Conservation (phyloP, 2,888 invertebrate species). For the Dioctria linearis region DNA sequence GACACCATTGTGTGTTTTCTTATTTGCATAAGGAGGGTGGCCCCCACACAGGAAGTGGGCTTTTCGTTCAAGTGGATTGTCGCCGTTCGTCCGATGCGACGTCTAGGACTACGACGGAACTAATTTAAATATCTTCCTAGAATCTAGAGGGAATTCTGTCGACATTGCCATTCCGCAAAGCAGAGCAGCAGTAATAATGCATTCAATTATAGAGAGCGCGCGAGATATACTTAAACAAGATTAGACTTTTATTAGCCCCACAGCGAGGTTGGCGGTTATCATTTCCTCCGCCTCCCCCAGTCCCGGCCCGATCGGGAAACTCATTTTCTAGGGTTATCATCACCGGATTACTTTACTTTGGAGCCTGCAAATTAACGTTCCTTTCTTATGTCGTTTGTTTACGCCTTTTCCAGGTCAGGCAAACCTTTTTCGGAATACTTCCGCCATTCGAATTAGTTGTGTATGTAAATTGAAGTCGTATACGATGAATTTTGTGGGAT, state of each 20-base stretch:
- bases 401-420: slow-evolving; percentile 48
- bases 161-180: not conserved
- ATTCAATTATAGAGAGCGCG: slow-evolving; percentile 47
- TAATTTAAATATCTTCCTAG: slow-evolving; percentile 48
- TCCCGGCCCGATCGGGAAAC: not conserved
- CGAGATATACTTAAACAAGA: slow-evolving; percentile 41
- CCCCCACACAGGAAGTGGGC: not conserved
- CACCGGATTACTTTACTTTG: slow-evolving; percentile 33
- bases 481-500: slow-evolving; percentile 50
- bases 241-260: slow-evolving; percentile 45
- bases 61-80: slow-evolving; percentile 6
- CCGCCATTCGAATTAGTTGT: slow-evolving; percentile 45
- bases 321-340: slow-evolving; percentile 38
- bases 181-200: slow-evolving; percentile 43
- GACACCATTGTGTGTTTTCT: slow-evolving; percentile 45
- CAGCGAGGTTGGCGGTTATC: slow-evolving; percentile 48
- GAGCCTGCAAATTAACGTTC: slow-evolving; percentile 31
- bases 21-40: slow-evolving; percentile 52
- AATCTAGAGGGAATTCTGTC: not conserved
- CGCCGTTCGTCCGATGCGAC: not conserved
- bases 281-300: slow-evolving; percentile 11
- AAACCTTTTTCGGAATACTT: slow-evolving; percentile 30
- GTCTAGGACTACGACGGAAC: not conserved
- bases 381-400: slow-evolving; percentile 43
- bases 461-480: slow-evolving; percentile 55